A percentile compares a stretch with the other conserved stretches of the same genome.
phyloP scores from a whole-genome alignment of 2,113 vertebrate species.

The Megaceryle maxima region DNA sequence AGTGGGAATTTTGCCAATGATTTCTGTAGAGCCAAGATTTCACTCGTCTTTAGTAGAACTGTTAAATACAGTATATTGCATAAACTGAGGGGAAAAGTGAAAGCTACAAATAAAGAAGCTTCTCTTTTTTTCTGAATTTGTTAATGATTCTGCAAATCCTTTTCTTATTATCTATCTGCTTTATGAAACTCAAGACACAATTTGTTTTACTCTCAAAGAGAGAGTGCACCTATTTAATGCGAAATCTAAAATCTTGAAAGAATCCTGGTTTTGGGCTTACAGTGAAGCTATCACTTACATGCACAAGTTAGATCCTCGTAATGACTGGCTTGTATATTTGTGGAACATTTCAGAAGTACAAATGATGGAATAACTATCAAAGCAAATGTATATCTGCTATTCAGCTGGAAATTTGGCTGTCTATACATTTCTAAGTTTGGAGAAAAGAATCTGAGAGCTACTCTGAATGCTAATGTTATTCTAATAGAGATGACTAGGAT shows the following conservation, averaged over 20 bases:
- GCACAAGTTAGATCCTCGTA: not conserved
- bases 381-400: not conserved
- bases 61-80: conserved; percentile 3
- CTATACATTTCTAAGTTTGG: not conserved
- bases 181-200: not conserved
- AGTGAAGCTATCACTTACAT: not conserved
- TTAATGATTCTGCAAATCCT: not conserved
- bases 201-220: not conserved
- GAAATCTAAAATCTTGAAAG: not conserved
- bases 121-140: not conserved
- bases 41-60: not conserved
- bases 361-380: not conserved
- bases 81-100: not conserved
- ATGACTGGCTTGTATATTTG: not conserved
- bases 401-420: not conserved
- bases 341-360: not conserved
- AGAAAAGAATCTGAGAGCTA: not conserved
- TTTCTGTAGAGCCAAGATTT: not conserved
- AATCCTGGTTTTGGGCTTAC: not conserved
- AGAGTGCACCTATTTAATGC: not conserved
- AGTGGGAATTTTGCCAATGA: conserved; percentile 26
- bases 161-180: not conserved
- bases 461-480: not conserved
- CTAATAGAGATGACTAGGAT: not conserved
- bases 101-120: not conserved